Evolutionary conservation across 2,888 invertebrate genomes (phyloP), one percentile per base, ranked within the genome.

Genomic region (Drosophila flavopinicola): DNA sequence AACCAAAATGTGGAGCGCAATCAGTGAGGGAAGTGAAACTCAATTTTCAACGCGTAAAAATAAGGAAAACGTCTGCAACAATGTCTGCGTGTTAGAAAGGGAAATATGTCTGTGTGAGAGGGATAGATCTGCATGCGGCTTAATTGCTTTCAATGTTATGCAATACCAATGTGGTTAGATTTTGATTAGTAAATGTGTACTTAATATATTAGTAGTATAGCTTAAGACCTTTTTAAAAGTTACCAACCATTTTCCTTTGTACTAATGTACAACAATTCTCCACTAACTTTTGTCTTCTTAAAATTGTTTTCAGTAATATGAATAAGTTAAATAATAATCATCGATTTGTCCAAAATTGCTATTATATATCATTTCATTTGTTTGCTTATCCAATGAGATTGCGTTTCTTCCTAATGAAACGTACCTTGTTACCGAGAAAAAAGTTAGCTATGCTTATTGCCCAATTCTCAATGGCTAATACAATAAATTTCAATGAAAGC

Each of bases 61-160:
- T 71, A 72, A 76, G 71, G 72, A 75, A 70, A 75, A 75, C 69
- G 56, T 56, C 44, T 52, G 42, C 24, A 20, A 35, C 39, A 23
- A 20, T 3, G 20, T 20, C 20, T 20, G 20, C 4, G 20, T 10
- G 20, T 15, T 3, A 25, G 6, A 0, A 4, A 38, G n/a, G 4
- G 2, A 1, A 15, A 30, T 7, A 1, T 1, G 3, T 6, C 23
- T 7, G 23, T 3, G 11, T 6, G 24, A 11, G 23, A n/a, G 23
- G 1, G 37, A 11, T n/a, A n/a, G 24, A 7, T 15, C 7, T n/a
- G 25, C 13, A 24, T 48, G 47, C 27, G 41, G 47, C 23, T 48
- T 1, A 71, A 32, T 35, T 38, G 47, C 27, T 52, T 39, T 51
- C n/a, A 64, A 70, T 71, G 53, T 76, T 71, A 63, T 9, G 7